These are phyloP conservation scores for Onychostruthus taczanowskii DNA, from an alignment of 2,113 vertebrate genomes.

Conservation along the genomic window DNA sequence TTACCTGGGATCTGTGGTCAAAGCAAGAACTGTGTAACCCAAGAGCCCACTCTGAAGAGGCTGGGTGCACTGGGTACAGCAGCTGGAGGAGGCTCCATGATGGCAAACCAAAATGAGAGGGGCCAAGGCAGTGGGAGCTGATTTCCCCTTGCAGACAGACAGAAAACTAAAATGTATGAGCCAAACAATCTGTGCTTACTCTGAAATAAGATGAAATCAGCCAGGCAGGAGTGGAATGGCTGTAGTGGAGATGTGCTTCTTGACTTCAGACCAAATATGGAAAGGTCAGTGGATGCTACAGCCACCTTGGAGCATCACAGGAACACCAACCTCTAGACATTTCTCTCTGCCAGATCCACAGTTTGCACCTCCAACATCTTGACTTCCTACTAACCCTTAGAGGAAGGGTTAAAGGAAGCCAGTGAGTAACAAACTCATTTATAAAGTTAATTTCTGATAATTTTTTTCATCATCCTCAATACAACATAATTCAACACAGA, in stretches of 20 bases:
- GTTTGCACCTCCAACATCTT: not conserved
- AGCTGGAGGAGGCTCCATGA: not conserved
- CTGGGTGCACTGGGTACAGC: not conserved
- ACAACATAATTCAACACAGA: accelerated
- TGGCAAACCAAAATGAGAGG: not conserved
- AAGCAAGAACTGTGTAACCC: not conserved
- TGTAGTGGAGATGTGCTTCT: not conserved
- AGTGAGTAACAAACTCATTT: not conserved
- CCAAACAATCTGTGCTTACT: not conserved
- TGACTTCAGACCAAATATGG: not conserved
- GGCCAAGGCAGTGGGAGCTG: not conserved
- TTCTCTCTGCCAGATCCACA: not conserved
- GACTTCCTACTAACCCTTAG: not conserved
- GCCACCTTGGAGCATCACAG: not conserved
- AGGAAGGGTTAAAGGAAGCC: not conserved
- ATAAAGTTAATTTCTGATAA: not conserved
- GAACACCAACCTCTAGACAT: not conserved
- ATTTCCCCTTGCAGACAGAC: not conserved
- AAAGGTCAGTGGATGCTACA: not conserved
- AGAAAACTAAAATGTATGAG: not conserved
- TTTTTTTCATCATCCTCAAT: not conserved
- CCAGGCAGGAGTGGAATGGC: not conserved
- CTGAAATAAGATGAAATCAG: not conserved
- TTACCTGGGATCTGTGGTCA: not conserved
- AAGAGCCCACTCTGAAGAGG: not conserved